phyloP scores from a whole-genome alignment of 2,113 vertebrate genomes.

The Brachypteracias leptosomus region DNA sequence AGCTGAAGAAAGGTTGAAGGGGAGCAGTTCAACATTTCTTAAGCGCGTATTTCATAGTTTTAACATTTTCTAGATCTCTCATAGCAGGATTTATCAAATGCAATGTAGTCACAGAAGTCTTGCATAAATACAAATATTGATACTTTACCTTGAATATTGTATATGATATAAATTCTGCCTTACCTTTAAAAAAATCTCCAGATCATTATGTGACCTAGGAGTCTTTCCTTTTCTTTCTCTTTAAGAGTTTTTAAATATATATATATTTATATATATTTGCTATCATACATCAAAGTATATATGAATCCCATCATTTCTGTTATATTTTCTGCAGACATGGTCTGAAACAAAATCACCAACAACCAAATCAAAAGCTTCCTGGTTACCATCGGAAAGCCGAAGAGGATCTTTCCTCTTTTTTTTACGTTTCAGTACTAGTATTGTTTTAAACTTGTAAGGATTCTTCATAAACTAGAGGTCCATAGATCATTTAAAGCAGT shows the following conservation, averaged over 20 bases:
- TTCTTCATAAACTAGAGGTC: constrained; percentile 40
- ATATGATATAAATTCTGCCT: constrained; percentile 34
- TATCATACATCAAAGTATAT: constrained; percentile 59
- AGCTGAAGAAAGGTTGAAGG: constrained; percentile 26
- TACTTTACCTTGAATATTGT: constrained; percentile 28
- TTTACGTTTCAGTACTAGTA: not conserved
- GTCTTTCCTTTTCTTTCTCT: constrained; percentile 45
- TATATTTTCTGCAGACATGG: constrained; percentile 50
- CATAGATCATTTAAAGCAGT: constrained; percentile 52
- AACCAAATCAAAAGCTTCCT: not conserved
- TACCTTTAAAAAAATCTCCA: constrained; percentile 50
- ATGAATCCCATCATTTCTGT: constrained; percentile 9
- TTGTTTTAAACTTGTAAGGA: constrained; percentile 19
- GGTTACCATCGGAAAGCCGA: not conserved
- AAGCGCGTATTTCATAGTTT: not conserved
- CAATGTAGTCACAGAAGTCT: not conserved
- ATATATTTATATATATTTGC: constrained; percentile 43
- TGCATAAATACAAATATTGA: constrained; percentile 46
- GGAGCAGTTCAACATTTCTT: not conserved
- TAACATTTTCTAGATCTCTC: not conserved
- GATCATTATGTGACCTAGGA: not conserved
- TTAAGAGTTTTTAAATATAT: constrained; percentile 57
- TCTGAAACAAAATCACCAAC: constrained; percentile 39
- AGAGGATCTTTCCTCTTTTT: not conserved
- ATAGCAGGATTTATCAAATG: constrained; percentile 40